phyloP scores from a whole-genome alignment of 2,888 invertebrate genomes.

The Drosophila peninsularis region DNA sequence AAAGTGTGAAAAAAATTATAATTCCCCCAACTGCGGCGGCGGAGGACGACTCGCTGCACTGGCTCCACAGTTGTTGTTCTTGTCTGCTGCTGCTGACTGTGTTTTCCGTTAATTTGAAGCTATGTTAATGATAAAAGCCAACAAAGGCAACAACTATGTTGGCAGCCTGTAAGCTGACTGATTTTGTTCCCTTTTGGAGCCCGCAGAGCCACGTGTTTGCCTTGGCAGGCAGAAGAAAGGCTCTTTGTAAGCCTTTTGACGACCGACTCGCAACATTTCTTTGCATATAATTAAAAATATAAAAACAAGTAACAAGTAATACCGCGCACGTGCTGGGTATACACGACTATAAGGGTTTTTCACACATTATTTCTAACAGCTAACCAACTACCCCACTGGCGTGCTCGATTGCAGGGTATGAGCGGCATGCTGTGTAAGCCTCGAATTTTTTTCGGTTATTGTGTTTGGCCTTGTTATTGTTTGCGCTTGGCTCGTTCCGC shows the following conservation, averaged over 20 bases:
- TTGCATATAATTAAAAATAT: slow-evolving; percentile 76
- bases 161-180: slow-evolving; percentile 56
- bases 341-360: not conserved
- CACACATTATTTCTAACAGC: too few relatives aligned
- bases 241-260: slow-evolving; percentile 68
- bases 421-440: slow-evolving; percentile 36
- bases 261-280: slow-evolving; percentile 65
- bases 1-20: slow-evolving; percentile 68
- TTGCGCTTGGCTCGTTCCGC: slow-evolving; percentile 33
- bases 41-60: slow-evolving; percentile 20
- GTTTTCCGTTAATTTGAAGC: slow-evolving; percentile 70
- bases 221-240: slow-evolving; percentile 39
- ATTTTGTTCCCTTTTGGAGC: slow-evolving; percentile 65
- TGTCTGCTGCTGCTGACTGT: slow-evolving; percentile 9
- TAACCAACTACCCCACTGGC: not conserved
- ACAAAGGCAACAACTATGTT: slow-evolving; percentile 56
- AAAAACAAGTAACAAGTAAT: slow-evolving; percentile 23
- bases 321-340: not conserved
- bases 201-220: slow-evolving; percentile 41
- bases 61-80: not conserved
- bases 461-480: slow-evolving; percentile 56
- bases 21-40: slow-evolving; percentile 66
- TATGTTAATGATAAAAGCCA: slow-evolving; percentile 78
- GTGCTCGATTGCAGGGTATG: slow-evolving; percentile 27
- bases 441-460: slow-evolving; percentile 37